Base-by-base conservation (phyloP, 2,797 vertebrate genomes). In the Gila robusta region DNA sequence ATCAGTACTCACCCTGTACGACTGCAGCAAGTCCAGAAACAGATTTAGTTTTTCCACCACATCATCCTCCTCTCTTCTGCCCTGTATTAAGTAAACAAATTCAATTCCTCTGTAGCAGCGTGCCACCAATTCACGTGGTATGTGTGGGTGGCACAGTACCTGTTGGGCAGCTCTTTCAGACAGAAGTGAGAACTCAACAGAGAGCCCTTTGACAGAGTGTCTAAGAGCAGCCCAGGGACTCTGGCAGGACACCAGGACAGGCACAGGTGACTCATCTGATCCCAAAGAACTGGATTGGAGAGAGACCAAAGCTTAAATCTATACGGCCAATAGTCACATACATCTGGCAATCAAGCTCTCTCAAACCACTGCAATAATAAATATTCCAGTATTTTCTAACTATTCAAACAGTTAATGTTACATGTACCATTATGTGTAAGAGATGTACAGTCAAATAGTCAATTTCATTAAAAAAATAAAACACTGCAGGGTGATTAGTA, bases 31-130 rank as follows among this genome's bases (percentile, higher is more conserved):
- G 93, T 99, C 98, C 94, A 99, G 89, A 93, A 99, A 99, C 84
- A 99, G 94, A 94, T 97, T 98, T 90, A 99, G 92, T 91, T 98
- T 99, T 94, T 99, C 98, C 93, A 99, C 98, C 86, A 99, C 98
- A 78, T 99, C 97, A 73, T 97, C 97, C 92, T 99, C 97, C 88
- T 99, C 98, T 93, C 98, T 95, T 93, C 95, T 97, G 86, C 98
- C 97, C 98, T 99, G 92, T 74, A 90, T 35, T 64, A 86, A 84
- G 69, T 81, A 88, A 90, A 93, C 73, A 78, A 19, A 39, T 77
- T 49, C 7, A 47, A 71, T 14, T 23, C 21, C 41, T 17, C 23
- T 37, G 6, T 28, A 39, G 52, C 9, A 56, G 62, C 10, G 0
- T 37, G 12, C 12, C 14, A 28, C 3, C 2, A 12, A 54, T 62